These are phyloP conservation scores for Meandrina meandrites DNA, from an alignment of 92 coral and sea anemone species.

Conservation along the genomic window DNA sequence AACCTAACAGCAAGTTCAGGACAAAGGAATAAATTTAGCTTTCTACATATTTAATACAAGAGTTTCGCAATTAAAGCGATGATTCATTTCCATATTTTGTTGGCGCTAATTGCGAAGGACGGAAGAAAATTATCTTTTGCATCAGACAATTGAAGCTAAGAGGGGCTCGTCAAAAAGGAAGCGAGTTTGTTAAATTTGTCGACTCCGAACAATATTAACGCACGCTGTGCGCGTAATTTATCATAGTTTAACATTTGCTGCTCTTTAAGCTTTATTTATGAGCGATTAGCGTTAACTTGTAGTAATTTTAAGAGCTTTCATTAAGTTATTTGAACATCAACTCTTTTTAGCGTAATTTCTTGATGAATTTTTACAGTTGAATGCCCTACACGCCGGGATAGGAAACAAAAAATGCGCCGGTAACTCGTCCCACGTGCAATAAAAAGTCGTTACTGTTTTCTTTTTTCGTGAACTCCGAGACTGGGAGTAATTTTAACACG, in stretches of 20 bases:
- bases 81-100: conserved; percentile 1
- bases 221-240: not conserved
- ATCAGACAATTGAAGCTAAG: not conserved
- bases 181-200: not conserved
- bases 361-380: not conserved
- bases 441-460: not conserved
- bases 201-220: not conserved
- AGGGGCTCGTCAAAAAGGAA: not conserved
- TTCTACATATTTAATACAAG: not conserved
- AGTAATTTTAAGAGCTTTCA: not conserved
- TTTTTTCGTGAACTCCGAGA: not conserved
- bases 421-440: not conserved
- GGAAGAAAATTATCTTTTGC: conserved; percentile 16
- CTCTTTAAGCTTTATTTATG: not conserved
- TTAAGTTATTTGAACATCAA: not conserved
- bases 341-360: not conserved
- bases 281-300: not conserved
- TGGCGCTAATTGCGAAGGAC: not conserved
- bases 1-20: not conserved
- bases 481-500: not conserved
- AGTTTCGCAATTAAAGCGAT: not conserved
- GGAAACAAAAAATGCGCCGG: not conserved
- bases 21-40: not conserved
- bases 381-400: not conserved
- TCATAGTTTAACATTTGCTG: not conserved